Conservation (phyloP, 2,888 invertebrate species). For the Tupiocoris notatus region DNA sequence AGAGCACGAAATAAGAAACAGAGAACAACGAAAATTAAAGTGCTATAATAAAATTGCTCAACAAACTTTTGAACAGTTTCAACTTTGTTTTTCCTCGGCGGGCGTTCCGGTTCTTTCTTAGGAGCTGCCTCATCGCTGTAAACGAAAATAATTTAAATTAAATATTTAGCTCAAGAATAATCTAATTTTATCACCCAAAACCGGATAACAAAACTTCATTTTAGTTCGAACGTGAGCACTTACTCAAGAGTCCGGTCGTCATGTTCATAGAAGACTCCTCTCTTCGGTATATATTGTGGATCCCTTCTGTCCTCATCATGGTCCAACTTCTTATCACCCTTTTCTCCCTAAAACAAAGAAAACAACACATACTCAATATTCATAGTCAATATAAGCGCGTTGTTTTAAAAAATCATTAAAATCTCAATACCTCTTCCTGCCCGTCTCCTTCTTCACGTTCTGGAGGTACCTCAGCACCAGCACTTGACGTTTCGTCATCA, state of each 20-base stretch:
- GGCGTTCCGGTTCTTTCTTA: conserved; percentile 36
- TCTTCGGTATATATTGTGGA: conserved; percentile 95
- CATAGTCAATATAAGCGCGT: neutral
- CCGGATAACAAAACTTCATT: neutral
- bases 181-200: too few relatives aligned
- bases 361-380: neutral
- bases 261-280: conserved; percentile 95
- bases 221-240: neutral
- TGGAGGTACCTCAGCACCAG: neutral
- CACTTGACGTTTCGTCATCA: neutral
- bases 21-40: too few relatives aligned
- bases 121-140: conserved; percentile 36
- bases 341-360: neutral
- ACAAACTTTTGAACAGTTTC: conserved; percentile 23
- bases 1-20: too few relatives aligned
- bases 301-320: conserved; percentile 93
- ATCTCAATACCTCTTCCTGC: conserved; percentile 57
- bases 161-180: too few relatives aligned
- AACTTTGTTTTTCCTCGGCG: conserved; percentile 25
- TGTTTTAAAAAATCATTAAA: neutral
- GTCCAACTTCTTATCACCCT: conserved; percentile 72
- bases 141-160: neutral
- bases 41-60: too few relatives aligned
- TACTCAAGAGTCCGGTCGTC: conserved; percentile 72
- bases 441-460: conserved; percentile 72